Conservation (phyloP, 2,888 invertebrate genomes). For the Conistra vaccinii region DNA sequence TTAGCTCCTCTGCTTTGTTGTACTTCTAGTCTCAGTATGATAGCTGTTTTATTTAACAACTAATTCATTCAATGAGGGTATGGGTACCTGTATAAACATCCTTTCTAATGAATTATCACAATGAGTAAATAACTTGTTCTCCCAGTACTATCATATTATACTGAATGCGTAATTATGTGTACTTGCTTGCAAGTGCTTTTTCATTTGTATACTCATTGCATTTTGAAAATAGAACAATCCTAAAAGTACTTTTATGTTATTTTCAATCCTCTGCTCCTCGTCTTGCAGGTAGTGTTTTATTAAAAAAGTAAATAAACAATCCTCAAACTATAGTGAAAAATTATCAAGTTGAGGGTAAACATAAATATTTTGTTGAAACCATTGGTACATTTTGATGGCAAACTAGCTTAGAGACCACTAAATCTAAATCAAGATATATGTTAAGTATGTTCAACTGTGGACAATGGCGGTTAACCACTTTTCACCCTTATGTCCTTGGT, state of each 20-base stretch:
- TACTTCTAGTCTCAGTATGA: neutral
- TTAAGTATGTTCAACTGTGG: neutral
- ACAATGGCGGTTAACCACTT: neutral
- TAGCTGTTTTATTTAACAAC: neutral
- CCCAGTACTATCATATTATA: neutral
- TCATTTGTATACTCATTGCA: neutral
- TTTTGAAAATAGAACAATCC: neutral
- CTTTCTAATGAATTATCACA: neutral
- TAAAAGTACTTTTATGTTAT: neutral
- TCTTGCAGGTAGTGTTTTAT: neutral
- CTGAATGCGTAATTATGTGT: neutral
- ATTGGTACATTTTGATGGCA: neutral
- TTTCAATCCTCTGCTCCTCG: neutral
- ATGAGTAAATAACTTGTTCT: neutral
- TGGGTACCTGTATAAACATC: neutral
- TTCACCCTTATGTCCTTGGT: neutral
- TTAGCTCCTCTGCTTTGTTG: slow-evolving; percentile 8
- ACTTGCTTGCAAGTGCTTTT: slow-evolving; percentile 3
- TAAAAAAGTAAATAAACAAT: slow-evolving; percentile 1
- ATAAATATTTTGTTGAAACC: neutral
- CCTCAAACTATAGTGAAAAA: neutral
- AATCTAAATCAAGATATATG: neutral
- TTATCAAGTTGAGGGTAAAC: neutral
- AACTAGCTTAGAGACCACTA: neutral
- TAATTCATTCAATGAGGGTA: slow-evolving; percentile 2